Base-by-base conservation (phyloP, 1,140 invertebrate species). In the Drosophila ironensis region DNA sequence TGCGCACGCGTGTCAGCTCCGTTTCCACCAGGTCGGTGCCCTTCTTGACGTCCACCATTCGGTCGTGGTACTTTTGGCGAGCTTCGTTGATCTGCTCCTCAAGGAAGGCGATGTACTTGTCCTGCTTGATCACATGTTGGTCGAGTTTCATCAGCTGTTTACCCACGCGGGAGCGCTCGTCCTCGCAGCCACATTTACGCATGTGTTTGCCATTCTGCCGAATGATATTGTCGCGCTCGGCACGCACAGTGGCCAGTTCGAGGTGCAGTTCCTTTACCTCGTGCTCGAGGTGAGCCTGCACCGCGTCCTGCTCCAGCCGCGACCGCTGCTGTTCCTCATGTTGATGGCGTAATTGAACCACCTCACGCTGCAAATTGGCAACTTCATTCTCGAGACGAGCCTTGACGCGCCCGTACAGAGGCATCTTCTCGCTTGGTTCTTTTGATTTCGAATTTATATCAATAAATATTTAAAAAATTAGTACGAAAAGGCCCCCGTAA, bases 51-150 rank as follows among this genome's bases (percentile, higher is more conserved):
- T 47, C 47, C 1, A 12, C 14, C 47, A 84, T 78, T n/a, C 76
- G 56, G 7, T 54, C 4, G 2, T 71, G 27, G 24, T 86, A 84
- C 44, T 78, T 82, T 1, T 6, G 9, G 0, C 74, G 70, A 0
- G 70, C 54, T 2, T 14, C 11, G n/a, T 63, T 42, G n/a, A 84
- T 78, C 17, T 84, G 63, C 3, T 86, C 51, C 59, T 84, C 78
- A 12, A 84, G 37, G 22, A 53, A 67, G 11, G 37, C 33, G 1
- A 84, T 78, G 12, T 84, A 84, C 3, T 17, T 14, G 3, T 71
- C 46, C 44, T 86, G 66, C 25, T 81, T 52, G n/a, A 22, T 3
- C 16, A 35, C 57, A 11, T 46, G 54, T 9, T 11, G 33, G 24
- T 42, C 42, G 27, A 70, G 9, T 8, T 44, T 69, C 24, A 42